These are phyloP conservation scores for Bradypus variegatus DNA, from an alignment of 2,797 vertebrate species.

Conservation along the genomic window DNA sequence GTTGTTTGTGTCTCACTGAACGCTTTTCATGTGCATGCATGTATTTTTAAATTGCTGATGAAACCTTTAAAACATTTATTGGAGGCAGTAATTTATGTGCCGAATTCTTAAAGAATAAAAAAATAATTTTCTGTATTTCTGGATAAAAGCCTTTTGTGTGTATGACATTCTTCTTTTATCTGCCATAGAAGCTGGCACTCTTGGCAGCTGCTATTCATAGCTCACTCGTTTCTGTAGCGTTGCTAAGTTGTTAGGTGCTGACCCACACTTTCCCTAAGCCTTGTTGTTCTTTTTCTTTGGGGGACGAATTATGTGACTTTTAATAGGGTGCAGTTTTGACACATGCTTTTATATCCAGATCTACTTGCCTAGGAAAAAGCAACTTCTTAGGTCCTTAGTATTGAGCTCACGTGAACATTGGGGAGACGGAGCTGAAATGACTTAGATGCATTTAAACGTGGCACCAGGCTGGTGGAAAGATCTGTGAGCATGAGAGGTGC, in stretches of 20 bases:
- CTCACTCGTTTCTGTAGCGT: conserved; percentile 44
- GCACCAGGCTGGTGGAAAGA: not conserved
- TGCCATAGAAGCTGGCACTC: conserved; percentile 55
- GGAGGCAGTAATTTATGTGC: conserved; percentile 40
- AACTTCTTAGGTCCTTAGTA: not conserved
- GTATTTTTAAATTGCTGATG: not conserved
- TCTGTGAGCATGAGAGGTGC: not conserved
- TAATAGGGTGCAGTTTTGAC: not conserved
- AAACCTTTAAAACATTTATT: not conserved
- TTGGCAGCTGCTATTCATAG: conserved; percentile 51
- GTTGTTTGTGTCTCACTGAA: not conserved
- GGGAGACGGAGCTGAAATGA: not conserved
- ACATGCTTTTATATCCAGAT: not conserved
- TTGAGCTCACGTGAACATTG: conserved; percentile 38
- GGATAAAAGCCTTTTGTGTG: conserved; percentile 53
- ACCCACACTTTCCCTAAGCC: conserved; percentile 57
- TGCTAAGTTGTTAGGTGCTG: conserved; percentile 61
- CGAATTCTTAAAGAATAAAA: conserved; percentile 47
- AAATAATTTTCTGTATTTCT: conserved; percentile 51
- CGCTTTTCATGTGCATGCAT: not conserved
- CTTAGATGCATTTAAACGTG: not conserved
- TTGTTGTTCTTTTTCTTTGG: not conserved
- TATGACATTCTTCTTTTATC: conserved; percentile 50
- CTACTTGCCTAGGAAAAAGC: conserved; percentile 3
- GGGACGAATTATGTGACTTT: not conserved